These are phyloP conservation scores for Drosophila pallidifrons DNA, from an alignment of 1,140 invertebrate genomes.

Conservation along the genomic window DNA sequence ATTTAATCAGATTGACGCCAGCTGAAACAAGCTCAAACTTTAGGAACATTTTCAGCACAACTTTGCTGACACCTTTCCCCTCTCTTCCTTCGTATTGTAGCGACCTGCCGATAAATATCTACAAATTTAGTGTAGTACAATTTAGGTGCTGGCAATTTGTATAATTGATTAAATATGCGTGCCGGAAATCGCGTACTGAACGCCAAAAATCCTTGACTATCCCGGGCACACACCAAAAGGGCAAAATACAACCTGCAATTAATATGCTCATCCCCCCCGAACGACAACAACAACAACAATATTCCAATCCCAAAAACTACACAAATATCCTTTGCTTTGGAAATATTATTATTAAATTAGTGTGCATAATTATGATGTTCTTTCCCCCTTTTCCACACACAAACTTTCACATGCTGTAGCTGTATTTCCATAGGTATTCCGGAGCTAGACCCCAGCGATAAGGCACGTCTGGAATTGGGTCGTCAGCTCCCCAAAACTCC, in stretches of 20 bases:
- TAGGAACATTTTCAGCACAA: conserved; percentile 3
- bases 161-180: conserved; percentile 80
- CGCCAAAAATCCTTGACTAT: conserved; percentile 29
- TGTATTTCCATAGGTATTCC: conserved; percentile 23
- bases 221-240: not conserved
- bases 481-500: conserved; percentile 26
- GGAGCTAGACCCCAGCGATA: conserved; percentile 50
- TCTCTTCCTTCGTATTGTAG: not conserved
- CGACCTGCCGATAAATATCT: conserved; percentile 26
- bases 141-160: conserved; percentile 67
- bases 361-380: conserved; percentile 58
- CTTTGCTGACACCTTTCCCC: not conserved
- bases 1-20: conserved; percentile 76
- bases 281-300: too few relatives aligned
- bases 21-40: conserved; percentile 29
- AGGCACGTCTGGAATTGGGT: conserved; percentile 80
- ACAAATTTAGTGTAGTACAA: conserved; percentile 29
- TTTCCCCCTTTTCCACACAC: not conserved
- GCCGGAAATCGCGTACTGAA: conserved; percentile 53
- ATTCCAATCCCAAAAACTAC: conserved; percentile 17
- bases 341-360: conserved; percentile 62
- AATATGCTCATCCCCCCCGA: conserved; percentile 22
- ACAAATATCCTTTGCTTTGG: conserved; percentile 38
- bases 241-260: conserved; percentile 29
- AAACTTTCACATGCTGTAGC: not conserved